Percentiles rank a stretch among this genome's conserved stretches.
phyloP scores from a whole-genome alignment of 2,797 vertebrate species.

The Aulostomus chinensis region DNA sequence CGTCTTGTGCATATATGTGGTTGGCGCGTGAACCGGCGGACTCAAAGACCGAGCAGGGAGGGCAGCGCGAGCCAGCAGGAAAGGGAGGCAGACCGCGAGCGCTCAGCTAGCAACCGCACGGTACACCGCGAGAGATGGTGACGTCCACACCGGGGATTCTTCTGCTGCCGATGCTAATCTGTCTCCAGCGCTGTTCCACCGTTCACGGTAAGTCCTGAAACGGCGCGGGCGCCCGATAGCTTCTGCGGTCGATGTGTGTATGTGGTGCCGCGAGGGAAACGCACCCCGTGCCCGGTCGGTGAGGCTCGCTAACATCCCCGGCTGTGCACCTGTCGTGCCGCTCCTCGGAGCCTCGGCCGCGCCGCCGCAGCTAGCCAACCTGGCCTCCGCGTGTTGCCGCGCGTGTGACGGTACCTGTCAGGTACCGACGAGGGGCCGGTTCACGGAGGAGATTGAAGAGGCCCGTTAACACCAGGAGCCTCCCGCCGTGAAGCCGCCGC shows the following conservation, averaged over 20 bases:
- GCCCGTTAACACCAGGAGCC: too few relatives aligned
- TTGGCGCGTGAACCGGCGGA: conserved; percentile 32
- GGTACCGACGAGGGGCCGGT: too few relatives aligned
- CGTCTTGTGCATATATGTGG: conserved; percentile 9
- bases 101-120: conserved; percentile 44
- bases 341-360: too few relatives aligned
- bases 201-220: conserved; percentile 58
- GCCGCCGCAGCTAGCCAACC: too few relatives aligned
- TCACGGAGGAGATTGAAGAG: too few relatives aligned
- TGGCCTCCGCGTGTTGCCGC: too few relatives aligned
- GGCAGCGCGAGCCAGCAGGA: conserved; percentile 21
- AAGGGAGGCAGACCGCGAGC: conserved; percentile 36
- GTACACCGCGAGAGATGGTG: conserved; percentile 58
- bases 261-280: too few relatives aligned
- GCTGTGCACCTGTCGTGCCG: conserved; percentile 1
- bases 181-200: conserved; percentile 39
- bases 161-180: conserved; percentile 53
- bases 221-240: too few relatives aligned
- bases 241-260: neutral
- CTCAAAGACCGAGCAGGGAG: conserved; percentile 33
- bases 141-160: conserved; percentile 49
- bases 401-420: too few relatives aligned
- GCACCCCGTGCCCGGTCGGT: neutral
- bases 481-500: too few relatives aligned
- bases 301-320: neutral